Percentiles rank a stretch among this genome's conserved stretches.
These are phyloP conservation scores for Hypolimnas misippus DNA, from an alignment of 2,888 invertebrate species.

Conservation along the genomic window DNA sequence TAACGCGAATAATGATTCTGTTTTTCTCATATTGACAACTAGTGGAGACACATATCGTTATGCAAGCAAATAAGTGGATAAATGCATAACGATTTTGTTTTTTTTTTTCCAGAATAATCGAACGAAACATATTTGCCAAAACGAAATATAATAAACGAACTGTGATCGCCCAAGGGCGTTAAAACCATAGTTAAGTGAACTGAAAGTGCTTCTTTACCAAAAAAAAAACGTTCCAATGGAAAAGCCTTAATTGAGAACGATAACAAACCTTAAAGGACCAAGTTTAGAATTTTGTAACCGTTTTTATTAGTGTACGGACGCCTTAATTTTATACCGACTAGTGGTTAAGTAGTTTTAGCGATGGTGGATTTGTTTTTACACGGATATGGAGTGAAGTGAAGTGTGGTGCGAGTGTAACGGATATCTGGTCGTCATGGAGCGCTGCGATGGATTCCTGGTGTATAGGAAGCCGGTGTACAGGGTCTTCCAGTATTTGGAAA, in stretches of 20 bases:
- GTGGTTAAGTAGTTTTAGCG: conserved; percentile 52
- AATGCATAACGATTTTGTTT: neutral
- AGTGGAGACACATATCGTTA: conserved; percentile 19
- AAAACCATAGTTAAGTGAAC: conserved; percentile 57
- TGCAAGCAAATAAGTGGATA: neutral
- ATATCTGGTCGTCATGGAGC: conserved; percentile 85
- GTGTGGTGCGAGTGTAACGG: conserved; percentile 29
- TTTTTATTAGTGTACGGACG: conserved; percentile 66
- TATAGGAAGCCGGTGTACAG: conserved; percentile 92
- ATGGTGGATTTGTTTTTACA: conserved; percentile 45
- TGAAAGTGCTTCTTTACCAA: conserved; percentile 72
- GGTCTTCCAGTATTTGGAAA: conserved; percentile 92
- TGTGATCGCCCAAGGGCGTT: conserved; percentile 79
- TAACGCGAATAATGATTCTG: neutral
- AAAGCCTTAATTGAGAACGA: conserved; percentile 69
- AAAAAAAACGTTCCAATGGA: conserved; percentile 61
- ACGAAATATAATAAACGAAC: conserved; percentile 48
- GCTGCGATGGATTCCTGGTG: conserved; percentile 91
- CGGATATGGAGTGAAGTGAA: conserved; percentile 41
- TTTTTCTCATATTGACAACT: neutral
- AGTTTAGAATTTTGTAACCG: conserved; percentile 58
- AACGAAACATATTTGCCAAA: conserved; percentile 38
- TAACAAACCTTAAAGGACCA: conserved; percentile 78
- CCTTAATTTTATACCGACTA: conserved; percentile 72
- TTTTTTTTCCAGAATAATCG: conserved; percentile 40